Conservation (phyloP, 2,113 vertebrate species). For the Chaetura pelagica region DNA sequence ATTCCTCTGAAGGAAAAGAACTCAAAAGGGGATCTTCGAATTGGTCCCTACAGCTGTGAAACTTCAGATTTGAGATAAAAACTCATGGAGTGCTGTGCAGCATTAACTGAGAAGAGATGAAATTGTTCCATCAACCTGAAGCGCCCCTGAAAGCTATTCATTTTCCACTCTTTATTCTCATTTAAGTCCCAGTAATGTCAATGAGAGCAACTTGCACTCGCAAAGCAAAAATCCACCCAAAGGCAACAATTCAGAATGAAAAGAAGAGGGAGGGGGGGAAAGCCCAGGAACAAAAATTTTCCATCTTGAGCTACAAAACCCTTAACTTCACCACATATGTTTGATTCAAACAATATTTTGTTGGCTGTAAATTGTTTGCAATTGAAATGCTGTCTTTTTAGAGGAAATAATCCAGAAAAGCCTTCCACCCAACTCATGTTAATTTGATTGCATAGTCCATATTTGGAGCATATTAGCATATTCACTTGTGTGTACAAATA, state of each 20-base stretch:
- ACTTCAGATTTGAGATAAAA: slow-evolving; percentile 66
- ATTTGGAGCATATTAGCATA: slow-evolving; percentile 55
- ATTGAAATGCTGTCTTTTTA: slow-evolving; percentile 43
- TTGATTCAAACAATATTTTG: slow-evolving; percentile 38
- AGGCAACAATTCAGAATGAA: slow-evolving; percentile 27
- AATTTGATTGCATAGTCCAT: slow-evolving; percentile 54
- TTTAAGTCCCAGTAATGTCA: slow-evolving; percentile 11
- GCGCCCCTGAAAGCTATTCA: slow-evolving; percentile 14
- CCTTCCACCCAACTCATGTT: slow-evolving; percentile 43
- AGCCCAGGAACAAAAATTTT: background rate
- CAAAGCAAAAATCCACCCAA: slow-evolving; percentile 39
- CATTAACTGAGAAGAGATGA: slow-evolving; percentile 56
- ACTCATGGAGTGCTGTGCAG: slow-evolving; percentile 47
- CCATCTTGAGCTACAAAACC: background rate
- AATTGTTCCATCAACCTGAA: slow-evolving; percentile 51
- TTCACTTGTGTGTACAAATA: slow-evolving; percentile 48
- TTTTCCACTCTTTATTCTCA: slow-evolving; percentile 34
- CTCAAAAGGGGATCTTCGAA: background rate
- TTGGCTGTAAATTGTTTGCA: slow-evolving; percentile 57
- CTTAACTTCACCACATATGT: background rate
- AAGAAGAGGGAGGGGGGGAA: background rate
- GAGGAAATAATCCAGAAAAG: slow-evolving; percentile 43
- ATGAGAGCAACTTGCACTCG: background rate
- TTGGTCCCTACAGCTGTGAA: slow-evolving; percentile 50
- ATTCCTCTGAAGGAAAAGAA: background rate